Base-by-base conservation (phyloP, 2,888 invertebrate species). In the Pinctada fucata region DNA sequence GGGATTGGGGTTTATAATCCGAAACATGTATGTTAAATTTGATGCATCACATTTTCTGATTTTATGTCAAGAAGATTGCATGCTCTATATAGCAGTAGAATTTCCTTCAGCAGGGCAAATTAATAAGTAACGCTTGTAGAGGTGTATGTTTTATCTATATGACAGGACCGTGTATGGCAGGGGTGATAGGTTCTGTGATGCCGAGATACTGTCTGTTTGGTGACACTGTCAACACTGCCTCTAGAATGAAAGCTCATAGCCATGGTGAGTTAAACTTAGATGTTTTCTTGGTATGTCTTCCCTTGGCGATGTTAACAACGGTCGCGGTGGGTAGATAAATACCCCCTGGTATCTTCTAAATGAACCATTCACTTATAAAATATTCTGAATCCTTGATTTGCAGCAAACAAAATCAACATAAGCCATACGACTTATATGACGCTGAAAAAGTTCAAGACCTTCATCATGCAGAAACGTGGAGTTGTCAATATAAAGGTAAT, bases 361-460 rank as follows among this genome's bases (percentile, higher is more conserved):
- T 1, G 67, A n/a, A n/a, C 13, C 8, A 8, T n/a, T 66, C 67
- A 66, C 16, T 13, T 49, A 48, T 10, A 49, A 5, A n/a, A 8
- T 49, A 13, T 68, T 68, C 3, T 65, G 47, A 31, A 72, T n/a
- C 51, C 31, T 52, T 48, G 51, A 45, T 50, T 80, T 82, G 45
- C 81, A 85, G 85, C 85, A 0, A 84, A 83, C 68, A 80, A 78
- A n/a, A 82, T 85, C 10, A 82, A 85, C 31, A 81, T 85, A 31
- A 85, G 85, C 47, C 84, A 83, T n/a, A 80, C 82, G 13, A 82
- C 85, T 0, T 81, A 82, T 49, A 50, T 68, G 6, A 75, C 78
- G 13, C 71, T 85, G 71, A 73, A 75, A 71, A 83, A 82, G 58
- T 79, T 80, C 13, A 82, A 83, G 4, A 82, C 79, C 63, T 85